Base-by-base conservation (phyloP, 1,140 invertebrate genomes). In the Nymphalis io region DNA sequence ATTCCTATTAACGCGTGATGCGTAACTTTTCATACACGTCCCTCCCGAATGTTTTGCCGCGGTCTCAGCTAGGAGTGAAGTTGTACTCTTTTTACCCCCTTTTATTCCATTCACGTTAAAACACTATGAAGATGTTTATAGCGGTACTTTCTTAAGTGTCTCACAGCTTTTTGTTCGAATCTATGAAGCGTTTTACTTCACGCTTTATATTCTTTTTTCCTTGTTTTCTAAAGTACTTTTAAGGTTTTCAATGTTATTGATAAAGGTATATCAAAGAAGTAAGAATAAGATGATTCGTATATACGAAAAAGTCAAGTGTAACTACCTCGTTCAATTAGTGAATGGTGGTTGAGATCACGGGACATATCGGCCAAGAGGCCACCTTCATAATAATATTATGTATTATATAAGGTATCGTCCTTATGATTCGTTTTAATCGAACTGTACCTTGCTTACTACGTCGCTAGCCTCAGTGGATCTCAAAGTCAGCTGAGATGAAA, bases 141-240 rank as follows among this genome's bases (percentile, higher is more conserved):
- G 64, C 21, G 55, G 12, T 67, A 59, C 55, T 67, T 67, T 48
- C 64, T 38, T 65, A 65, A 67, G 55, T 58, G 53, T 23, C 63
- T 66, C 40, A 23, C 5, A 67, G 48, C 55, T 55, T 65, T 44
- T 33, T 67, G 55, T 55, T 55, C 33, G 21, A 27, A 63, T 40
- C 23, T 51, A 62, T 51, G 39, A 23, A 20, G 42, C 18, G 42
- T 48, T 48, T 61, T 21, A 27, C 27, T 27, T 21, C 51, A 21
- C 51, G 15, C 13, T 55, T 13, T 51, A 18, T 18, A 20, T 55
- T 21, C n/a, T 27, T 55, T 55, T 21, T 15, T 27, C 3, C 51
- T 13, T 15, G 51, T 55, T 55, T 55, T 12, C 11, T 33, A 33
- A 33, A 33, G 6, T 6, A 33, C 10, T 33, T 33, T 8, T 3